Conservation (phyloP, 2,888 invertebrate species). For the Cremastinae sp. region DNA sequence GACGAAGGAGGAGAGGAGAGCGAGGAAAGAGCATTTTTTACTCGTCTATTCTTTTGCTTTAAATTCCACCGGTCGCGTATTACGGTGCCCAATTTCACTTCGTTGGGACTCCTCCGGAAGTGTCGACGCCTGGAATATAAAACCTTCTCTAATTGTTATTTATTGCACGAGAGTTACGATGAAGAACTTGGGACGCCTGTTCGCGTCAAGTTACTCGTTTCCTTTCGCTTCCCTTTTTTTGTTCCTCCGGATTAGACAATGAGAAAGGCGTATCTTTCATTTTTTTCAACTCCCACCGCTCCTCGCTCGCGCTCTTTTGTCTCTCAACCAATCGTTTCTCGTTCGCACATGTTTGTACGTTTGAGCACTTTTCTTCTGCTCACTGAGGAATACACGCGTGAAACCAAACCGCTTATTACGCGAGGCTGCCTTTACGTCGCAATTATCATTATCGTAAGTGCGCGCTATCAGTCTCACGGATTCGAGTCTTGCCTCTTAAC, state of each 20-base stretch:
- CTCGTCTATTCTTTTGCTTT: constrained; percentile 10
- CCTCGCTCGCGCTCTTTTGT: too few relatives aligned
- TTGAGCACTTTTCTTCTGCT: constrained; percentile 33
- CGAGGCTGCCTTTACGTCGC: constrained; percentile 66
- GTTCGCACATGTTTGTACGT: constrained; percentile 74
- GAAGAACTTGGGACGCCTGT: not conserved
- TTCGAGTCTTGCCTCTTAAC: constrained; percentile 44
- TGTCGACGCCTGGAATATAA: constrained; percentile 56
- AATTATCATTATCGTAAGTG: constrained; percentile 70
- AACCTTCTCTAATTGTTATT: constrained; percentile 50
- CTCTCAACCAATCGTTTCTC: not conserved
- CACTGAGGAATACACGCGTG: constrained; percentile 39
- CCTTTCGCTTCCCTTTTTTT: constrained; percentile 1
- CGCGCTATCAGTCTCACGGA: constrained; percentile 67
- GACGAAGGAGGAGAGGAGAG: too few relatives aligned
- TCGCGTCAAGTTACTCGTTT: constrained; percentile 37
- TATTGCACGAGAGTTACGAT: constrained; percentile 42
- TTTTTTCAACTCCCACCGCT: too few relatives aligned
- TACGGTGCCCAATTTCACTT: constrained; percentile 53
- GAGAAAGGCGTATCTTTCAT: too few relatives aligned
- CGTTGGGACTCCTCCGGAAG: constrained; percentile 39
- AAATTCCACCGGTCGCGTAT: constrained; percentile 5
- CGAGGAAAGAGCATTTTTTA: constrained; percentile 5
- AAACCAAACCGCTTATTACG: constrained; percentile 32
- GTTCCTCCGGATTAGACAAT: not conserved